phyloP scores from a whole-genome alignment of 2,113 vertebrate species.

The Leptodactylus fuscus region DNA sequence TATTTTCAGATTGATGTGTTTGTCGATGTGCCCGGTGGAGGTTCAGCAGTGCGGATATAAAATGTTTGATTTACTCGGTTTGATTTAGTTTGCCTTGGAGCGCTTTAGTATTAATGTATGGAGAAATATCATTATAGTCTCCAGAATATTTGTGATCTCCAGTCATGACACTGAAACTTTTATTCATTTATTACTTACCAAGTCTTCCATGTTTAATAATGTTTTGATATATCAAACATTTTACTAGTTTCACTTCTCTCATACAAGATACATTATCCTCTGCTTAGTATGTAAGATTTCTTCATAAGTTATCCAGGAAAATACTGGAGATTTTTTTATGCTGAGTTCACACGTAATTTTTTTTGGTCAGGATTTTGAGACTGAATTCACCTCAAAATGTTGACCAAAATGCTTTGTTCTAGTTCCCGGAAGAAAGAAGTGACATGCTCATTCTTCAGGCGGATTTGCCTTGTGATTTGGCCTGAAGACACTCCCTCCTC shows the following conservation, averaged over 20 bases:
- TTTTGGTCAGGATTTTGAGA: too few relatives aligned
- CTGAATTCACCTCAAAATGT: too few relatives aligned
- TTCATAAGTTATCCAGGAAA: too few relatives aligned
- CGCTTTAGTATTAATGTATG: background rate
- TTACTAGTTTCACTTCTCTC: background rate
- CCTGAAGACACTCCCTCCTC: too few relatives aligned
- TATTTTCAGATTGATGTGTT: conserved; percentile 21
- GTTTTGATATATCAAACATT: background rate
- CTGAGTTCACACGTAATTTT: too few relatives aligned
- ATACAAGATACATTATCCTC: too few relatives aligned
- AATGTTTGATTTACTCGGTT: conserved; percentile 4
- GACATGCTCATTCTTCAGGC: too few relatives aligned
- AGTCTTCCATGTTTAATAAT: background rate
- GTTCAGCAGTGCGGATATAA: conserved; percentile 1
- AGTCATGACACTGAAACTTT: background rate
- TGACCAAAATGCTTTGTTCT: too few relatives aligned
- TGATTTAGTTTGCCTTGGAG: background rate
- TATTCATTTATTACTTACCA: background rate
- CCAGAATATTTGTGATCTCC: background rate
- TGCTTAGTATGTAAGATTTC: too few relatives aligned
- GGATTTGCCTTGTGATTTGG: too few relatives aligned
- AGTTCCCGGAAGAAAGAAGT: too few relatives aligned
- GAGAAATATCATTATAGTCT: background rate
- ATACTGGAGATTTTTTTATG: too few relatives aligned
- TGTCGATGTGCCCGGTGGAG: background rate